Evolutionary conservation across 1,140 invertebrate species (phyloP).

Genomic region (Myzus persicae): DNA sequence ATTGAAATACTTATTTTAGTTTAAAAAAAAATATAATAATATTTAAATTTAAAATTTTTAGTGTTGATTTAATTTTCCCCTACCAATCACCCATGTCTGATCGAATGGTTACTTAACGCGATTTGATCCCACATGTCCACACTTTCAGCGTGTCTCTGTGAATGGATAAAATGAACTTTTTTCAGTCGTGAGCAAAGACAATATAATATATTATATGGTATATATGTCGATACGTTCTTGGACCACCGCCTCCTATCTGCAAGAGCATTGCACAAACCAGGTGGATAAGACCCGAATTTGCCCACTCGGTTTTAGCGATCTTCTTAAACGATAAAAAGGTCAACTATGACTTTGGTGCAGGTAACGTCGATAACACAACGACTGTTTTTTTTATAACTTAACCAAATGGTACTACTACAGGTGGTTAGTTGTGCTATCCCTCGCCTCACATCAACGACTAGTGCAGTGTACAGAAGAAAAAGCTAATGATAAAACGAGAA

Average conservation of each 20-base stretch:
- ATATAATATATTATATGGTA: neutral
- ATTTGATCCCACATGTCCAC: too few relatives aligned
- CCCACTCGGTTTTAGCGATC: too few relatives aligned
- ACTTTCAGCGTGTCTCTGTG: neutral
- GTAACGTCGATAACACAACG: neutral
- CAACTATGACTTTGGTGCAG: neutral
- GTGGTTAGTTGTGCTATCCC: neutral
- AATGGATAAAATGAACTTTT: neutral
- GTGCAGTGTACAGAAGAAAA: neutral
- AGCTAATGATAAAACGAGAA: neutral
- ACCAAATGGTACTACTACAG: neutral
- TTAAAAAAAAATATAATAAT: slow-evolving; percentile 41
- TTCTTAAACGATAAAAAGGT: neutral
- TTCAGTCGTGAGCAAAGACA: neutral
- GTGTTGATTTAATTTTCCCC: neutral
- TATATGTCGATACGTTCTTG: too few relatives aligned
- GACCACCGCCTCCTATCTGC: too few relatives aligned
- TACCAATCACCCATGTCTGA: too few relatives aligned
- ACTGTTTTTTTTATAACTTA: neutral
- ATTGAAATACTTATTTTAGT: slow-evolving; percentile 58
- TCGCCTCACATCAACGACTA: neutral
- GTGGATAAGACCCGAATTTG: neutral
- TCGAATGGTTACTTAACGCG: too few relatives aligned
- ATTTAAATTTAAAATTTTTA: slow-evolving; percentile 29
- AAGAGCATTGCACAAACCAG: neutral